A percentile compares a stretch with the other conserved stretches of the same genome.
These are phyloP conservation scores for Diabrotica undecimpunctata DNA, from an alignment of 1,140 invertebrate genomes.

Conservation along the genomic window DNA sequence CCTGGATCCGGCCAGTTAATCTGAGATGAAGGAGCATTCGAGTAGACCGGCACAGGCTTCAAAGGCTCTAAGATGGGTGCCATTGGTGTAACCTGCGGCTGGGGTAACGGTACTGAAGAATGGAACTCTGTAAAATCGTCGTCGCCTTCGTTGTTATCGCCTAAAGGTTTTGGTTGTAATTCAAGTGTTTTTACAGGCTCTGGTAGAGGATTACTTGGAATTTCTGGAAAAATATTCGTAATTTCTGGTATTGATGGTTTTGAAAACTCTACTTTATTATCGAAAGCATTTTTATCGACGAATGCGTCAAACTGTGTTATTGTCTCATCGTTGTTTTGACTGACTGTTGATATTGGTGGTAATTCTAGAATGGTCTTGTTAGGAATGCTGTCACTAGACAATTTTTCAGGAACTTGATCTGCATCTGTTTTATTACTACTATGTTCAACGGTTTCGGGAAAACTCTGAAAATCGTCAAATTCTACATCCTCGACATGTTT, in stretches of 20 bases:
- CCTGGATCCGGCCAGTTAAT: constrained; percentile 65
- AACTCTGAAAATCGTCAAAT: constrained; percentile 41
- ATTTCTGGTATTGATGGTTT: not conserved
- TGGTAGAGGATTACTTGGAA: not conserved
- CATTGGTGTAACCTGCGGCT: constrained; percentile 4
- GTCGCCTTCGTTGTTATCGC: constrained; percentile 19
- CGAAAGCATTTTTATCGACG: not conserved
- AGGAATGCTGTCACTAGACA: not conserved
- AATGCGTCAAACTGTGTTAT: not conserved
- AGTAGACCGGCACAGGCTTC: constrained; percentile 28
- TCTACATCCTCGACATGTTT: constrained; percentile 31
- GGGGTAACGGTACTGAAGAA: constrained; percentile 26
- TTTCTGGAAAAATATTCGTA: not conserved
- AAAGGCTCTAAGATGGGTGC: constrained; percentile 29
- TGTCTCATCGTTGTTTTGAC: not conserved
- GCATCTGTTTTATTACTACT: not conserved
- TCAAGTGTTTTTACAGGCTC: not conserved
- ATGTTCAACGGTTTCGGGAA: constrained; percentile 16
- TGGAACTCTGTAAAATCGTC: constrained; percentile 43
- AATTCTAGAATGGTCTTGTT: not conserved
- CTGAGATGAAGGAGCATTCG: constrained; percentile 8
- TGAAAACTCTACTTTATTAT: not conserved
- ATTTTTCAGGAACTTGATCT: not conserved
- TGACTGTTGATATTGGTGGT: not conserved
- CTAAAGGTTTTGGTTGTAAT: not conserved